Conservation (phyloP, 2,888 invertebrate genomes). For the Trichopoda pennipes region DNA sequence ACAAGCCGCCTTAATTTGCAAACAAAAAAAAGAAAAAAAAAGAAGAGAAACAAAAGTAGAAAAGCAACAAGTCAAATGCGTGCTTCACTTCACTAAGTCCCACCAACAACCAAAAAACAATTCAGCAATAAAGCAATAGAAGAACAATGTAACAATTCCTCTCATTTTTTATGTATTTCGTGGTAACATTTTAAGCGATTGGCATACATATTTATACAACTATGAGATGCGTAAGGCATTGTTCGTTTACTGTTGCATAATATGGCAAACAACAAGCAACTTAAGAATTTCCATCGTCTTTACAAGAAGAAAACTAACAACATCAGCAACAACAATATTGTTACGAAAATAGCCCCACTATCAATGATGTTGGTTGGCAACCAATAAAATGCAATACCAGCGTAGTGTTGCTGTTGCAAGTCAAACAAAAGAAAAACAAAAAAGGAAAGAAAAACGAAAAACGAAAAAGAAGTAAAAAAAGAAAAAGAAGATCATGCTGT, state of each 20-base stretch:
- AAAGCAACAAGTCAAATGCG: slow-evolving; percentile 34
- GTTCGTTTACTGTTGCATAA: slow-evolving; percentile 48
- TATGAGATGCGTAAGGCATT: slow-evolving; percentile 77
- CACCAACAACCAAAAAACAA: slow-evolving; percentile 44
- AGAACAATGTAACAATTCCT: slow-evolving; percentile 62
- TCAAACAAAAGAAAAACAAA: background rate
- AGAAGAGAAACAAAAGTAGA: background rate
- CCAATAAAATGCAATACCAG: slow-evolving; percentile 24
- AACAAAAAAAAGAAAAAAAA: background rate
- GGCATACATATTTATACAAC: slow-evolving; percentile 50
- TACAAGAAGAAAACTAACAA: slow-evolving; percentile 5
- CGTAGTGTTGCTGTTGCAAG: slow-evolving; percentile 23
- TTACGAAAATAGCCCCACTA: slow-evolving; percentile 37
- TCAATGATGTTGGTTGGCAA: slow-evolving; percentile 11
- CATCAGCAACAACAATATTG: slow-evolving; percentile 36
- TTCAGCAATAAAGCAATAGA: slow-evolving; percentile 63
- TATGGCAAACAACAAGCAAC: slow-evolving; percentile 3
- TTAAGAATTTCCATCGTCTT: slow-evolving; percentile 72
- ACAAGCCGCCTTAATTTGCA: slow-evolving; percentile 62
- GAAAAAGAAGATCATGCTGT: slow-evolving; percentile 37
- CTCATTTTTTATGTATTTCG: slow-evolving; percentile 4
- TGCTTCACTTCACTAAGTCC: slow-evolving; percentile 27
- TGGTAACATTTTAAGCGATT: slow-evolving; percentile 26
- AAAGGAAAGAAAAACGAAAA: background rate
- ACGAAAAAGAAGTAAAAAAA: background rate